Percentiles rank a stretch among this genome's conserved stretches.
These are phyloP conservation scores for Gymnocephalus cernua DNA, from an alignment of 2,113 vertebrate genomes.

Conservation along the genomic window DNA sequence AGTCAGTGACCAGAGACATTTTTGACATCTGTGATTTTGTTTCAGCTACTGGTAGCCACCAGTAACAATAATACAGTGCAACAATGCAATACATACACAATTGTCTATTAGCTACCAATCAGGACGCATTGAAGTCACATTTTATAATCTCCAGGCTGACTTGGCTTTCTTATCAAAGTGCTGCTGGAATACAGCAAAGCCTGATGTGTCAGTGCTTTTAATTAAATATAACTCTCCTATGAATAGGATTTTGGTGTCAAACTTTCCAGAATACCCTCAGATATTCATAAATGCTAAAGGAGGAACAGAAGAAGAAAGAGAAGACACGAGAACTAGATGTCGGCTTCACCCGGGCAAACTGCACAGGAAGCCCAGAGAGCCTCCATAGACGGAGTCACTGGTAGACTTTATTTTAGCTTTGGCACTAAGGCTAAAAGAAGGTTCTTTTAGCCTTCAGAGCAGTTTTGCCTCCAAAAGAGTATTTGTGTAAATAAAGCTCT, in stretches of 20 bases:
- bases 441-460: conserved; percentile 18
- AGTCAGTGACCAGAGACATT: not conserved
- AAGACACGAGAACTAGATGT: conserved; percentile 16
- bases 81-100: not conserved
- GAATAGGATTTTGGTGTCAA: conserved; percentile 49
- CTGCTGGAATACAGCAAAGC: conserved; percentile 22
- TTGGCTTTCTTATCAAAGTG: conserved; percentile 18
- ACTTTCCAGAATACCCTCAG: conserved; percentile 43
- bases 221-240: conserved; percentile 57
- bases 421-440: conserved; percentile 1
- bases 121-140: not conserved
- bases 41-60: conserved; percentile 2
- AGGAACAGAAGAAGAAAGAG: conserved; percentile 11
- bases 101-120: not conserved
- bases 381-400: not conserved
- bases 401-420: conserved; percentile 24
- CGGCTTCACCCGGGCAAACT: conserved; percentile 3
- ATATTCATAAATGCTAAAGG: conserved; percentile 55
- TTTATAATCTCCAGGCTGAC: not conserved
- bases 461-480: conserved; percentile 16
- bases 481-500: conserved; percentile 39
- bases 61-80: conserved; percentile 1
- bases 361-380: conserved; percentile 5
- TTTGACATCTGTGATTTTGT: not conserved
- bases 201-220: conserved; percentile 44